These are phyloP conservation scores for Lamellibrachia columna DNA, from an alignment of 2,888 invertebrate genomes.

Conservation along the genomic window DNA sequence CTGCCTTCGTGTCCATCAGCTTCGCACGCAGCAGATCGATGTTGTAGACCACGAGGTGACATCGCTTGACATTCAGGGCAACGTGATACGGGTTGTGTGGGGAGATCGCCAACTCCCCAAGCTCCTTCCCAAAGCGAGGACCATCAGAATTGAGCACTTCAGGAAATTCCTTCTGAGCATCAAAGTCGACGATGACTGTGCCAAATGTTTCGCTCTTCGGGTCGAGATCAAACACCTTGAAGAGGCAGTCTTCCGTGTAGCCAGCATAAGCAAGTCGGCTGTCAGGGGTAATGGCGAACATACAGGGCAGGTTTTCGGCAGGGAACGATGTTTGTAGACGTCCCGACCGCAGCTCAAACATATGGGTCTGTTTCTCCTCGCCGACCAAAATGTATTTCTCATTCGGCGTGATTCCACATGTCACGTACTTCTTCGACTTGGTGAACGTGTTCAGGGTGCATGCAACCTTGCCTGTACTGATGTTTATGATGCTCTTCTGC, in stretches of 20 bases:
- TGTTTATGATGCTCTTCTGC: conserved; percentile 44
- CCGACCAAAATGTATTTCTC: conserved; percentile 42
- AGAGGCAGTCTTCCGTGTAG: conserved; percentile 45
- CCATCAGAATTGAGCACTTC: conserved; percentile 32
- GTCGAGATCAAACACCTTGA: conserved; percentile 43
- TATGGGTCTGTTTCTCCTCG: conserved; percentile 34
- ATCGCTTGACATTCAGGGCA: conserved; percentile 39
- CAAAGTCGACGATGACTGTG: conserved; percentile 28
- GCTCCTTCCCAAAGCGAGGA: conserved; percentile 33
- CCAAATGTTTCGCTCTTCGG: conserved; percentile 35
- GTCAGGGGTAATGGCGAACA: conserved; percentile 44
- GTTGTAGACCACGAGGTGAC: conserved; percentile 39
- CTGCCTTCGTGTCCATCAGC: neutral
- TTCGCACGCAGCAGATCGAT: conserved; percentile 25
- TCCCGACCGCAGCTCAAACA: conserved; percentile 39
- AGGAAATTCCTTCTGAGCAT: conserved; percentile 33
- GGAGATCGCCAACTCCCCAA: conserved; percentile 40
- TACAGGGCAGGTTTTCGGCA: conserved; percentile 41
- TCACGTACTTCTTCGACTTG: conserved; percentile 38
- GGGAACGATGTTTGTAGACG: conserved; percentile 35
- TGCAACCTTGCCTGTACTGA: conserved; percentile 37
- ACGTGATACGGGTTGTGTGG: conserved; percentile 31
- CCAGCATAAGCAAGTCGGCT: conserved; percentile 46
- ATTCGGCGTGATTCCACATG: conserved; percentile 41
- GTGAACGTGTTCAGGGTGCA: conserved; percentile 40